Percentiles rank a stretch among this genome's conserved stretches.
Evolutionary conservation across 2,888 invertebrate genomes (phyloP).

Genomic region (Cephonodes hylas): DNA sequence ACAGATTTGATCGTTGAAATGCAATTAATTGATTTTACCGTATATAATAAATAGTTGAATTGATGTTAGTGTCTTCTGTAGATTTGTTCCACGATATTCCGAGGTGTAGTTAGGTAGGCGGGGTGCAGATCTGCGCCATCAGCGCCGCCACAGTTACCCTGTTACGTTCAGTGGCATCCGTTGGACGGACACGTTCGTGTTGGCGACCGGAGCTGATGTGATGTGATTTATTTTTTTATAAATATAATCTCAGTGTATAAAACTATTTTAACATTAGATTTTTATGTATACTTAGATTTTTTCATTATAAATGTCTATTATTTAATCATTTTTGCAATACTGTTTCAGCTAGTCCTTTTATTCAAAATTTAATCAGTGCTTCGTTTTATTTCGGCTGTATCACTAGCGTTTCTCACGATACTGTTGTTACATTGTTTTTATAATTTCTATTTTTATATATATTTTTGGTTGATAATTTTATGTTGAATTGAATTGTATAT

Average conservation of each 20-base stretch:
- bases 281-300: conserved; percentile 59
- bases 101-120: not conserved
- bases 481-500: conserved; percentile 65
- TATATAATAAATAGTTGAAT: conserved; percentile 2
- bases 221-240: conserved; percentile 74
- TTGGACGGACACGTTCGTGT: conserved; percentile 29
- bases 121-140: not conserved
- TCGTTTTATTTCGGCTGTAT: conserved; percentile 12
- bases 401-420: conserved; percentile 7
- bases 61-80: conserved; percentile 51
- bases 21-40: conserved; percentile 19
- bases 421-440: conserved; percentile 13
- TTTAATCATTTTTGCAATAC: conserved; percentile 59
- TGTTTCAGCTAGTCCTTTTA: conserved; percentile 66
- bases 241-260: conserved; percentile 64
- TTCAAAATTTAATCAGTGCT: conserved; percentile 63
- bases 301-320: conserved; percentile 55
- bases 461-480: conserved; percentile 75
- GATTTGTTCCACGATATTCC: conserved; percentile 29
- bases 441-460: conserved; percentile 33
- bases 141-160: not conserved
- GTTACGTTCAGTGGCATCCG: conserved; percentile 48
- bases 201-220: conserved; percentile 40
- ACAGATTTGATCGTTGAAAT: conserved; percentile 24
- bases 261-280: conserved; percentile 62